Percentiles rank a stretch among this genome's conserved stretches.
phyloP scores from a whole-genome alignment of 2,888 invertebrate genomes.

The Dioctria linearis region DNA sequence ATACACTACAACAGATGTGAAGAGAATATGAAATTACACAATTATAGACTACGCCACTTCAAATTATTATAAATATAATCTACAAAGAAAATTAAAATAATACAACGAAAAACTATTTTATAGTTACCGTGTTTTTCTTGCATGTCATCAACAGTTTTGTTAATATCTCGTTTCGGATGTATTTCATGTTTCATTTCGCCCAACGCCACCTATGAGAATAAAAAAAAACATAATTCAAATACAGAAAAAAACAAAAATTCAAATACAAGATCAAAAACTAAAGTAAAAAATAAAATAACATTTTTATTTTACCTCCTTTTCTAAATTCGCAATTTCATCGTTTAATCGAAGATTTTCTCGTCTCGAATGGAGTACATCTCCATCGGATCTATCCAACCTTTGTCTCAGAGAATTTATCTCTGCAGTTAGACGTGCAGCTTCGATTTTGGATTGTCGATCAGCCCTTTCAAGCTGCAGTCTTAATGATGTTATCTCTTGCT shows the following conservation, averaged over 20 bases:
- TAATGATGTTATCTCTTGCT: constrained; percentile 83
- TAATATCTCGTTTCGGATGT: constrained; percentile 78
- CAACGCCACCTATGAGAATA: constrained; percentile 73
- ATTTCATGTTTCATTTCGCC: constrained; percentile 75
- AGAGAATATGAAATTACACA: no score
- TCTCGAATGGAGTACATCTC: constrained; percentile 84
- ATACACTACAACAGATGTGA: no score
- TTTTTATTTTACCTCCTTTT: constrained; percentile 80
- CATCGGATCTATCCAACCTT: constrained; percentile 84
- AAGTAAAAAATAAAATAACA: neutral
- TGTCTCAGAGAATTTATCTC: constrained; percentile 83
- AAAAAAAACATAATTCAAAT: neutral
- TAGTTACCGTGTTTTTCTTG: constrained; percentile 86
- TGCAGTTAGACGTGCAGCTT: constrained; percentile 81
- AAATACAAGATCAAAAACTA: neutral
- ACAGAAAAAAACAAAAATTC: neutral
- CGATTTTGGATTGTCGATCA: constrained; percentile 84
- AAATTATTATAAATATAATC: no score
- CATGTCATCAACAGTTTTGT: constrained; percentile 83
- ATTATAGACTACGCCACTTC: no score
- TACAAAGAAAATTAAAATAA: no score
- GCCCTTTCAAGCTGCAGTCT: constrained; percentile 80
- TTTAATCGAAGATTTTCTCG: constrained; percentile 84
- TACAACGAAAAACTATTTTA: no score
- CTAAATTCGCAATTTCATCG: constrained; percentile 84